phyloP scores from a whole-genome alignment of 2,797 vertebrate species.

The Pangasius macronema region DNA sequence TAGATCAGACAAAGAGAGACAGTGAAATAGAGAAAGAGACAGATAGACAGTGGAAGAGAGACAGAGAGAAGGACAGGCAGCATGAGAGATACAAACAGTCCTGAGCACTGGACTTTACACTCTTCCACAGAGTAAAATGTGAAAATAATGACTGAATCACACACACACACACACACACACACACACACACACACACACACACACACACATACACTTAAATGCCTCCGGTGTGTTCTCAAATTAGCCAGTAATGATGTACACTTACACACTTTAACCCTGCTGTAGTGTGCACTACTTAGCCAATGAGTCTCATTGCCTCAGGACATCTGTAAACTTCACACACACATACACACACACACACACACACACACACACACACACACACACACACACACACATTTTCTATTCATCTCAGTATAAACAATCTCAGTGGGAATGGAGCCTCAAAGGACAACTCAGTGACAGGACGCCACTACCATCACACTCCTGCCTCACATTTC shows the following conservation, averaged over 20 bases:
- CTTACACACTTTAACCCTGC: not conserved
- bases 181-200: constrained; percentile 1
- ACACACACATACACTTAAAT: not conserved
- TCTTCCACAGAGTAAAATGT: not conserved
- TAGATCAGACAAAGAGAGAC: not conserved
- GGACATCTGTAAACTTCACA: not conserved
- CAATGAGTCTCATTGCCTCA: not conserved
- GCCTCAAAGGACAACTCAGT: not conserved
- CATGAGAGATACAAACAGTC: not conserved
- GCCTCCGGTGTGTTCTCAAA: not conserved
- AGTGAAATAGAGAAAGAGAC: not conserved
- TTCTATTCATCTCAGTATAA: not conserved
- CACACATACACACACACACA: not conserved
- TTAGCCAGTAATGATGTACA: constrained; percentile 21
- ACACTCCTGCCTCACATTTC: not conserved
- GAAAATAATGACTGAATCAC: constrained; percentile 2
- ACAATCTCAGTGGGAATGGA: not conserved
- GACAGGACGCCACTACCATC: not conserved
- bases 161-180: not conserved
- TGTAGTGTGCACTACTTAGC: not conserved
- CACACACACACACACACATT: not conserved
- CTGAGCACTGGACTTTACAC: not conserved
- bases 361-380: not conserved
- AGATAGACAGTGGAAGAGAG: not conserved
- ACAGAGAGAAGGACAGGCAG: not conserved